These are phyloP conservation scores for Phalacrocorax brasilianus DNA, from an alignment of 2,113 vertebrate genomes.

Conservation along the genomic window DNA sequence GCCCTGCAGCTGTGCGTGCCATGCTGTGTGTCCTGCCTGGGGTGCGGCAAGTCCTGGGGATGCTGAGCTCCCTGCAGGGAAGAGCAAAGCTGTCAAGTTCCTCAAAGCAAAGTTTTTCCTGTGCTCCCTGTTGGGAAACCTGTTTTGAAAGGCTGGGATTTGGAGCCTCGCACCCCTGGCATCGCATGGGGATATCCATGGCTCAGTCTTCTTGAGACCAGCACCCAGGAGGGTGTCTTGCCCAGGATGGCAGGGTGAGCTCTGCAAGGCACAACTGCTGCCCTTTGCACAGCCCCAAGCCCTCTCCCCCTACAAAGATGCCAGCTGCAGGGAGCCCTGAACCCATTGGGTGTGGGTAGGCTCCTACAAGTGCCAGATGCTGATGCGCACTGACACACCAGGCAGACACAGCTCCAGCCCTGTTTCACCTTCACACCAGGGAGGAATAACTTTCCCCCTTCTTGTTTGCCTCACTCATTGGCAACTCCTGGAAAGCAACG, in stretches of 20 bases:
- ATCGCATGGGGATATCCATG: rapidly evolving
- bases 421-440: neutral
- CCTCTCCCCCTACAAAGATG: neutral
- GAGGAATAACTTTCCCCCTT: neutral
- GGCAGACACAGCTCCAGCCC: neutral
- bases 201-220: neutral
- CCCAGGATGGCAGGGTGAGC: neutral
- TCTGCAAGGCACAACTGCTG: neutral
- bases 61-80: neutral
- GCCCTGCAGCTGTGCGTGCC: no score
- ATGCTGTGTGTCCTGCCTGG: neutral
- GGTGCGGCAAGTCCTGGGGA: no score
- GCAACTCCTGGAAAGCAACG: neutral
- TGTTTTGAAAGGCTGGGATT: neutral
- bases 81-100: neutral
- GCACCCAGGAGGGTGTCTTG: neutral
- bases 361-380: neutral
- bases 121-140: neutral
- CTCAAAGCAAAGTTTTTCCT: neutral
- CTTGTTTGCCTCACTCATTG: neutral
- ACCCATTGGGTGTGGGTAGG: neutral
- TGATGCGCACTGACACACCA: rapidly evolving
- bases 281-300: neutral
- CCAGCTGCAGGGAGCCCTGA: neutral
- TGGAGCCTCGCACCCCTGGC: rapidly evolving